Conservation (phyloP, 2,113 vertebrate genomes). For the Nesoenas mayeri region DNA sequence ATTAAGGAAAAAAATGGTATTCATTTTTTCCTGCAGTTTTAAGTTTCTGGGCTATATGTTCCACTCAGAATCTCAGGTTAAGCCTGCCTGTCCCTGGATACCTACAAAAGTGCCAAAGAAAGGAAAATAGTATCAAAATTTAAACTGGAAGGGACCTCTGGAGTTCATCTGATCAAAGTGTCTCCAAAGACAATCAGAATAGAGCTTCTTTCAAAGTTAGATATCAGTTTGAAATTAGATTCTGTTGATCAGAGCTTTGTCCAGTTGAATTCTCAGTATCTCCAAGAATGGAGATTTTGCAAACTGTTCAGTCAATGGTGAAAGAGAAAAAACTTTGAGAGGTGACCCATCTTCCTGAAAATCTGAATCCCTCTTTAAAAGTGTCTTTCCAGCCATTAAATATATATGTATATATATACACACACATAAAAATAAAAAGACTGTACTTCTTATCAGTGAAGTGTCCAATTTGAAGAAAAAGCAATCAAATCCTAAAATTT, state of each 20-base stretch:
- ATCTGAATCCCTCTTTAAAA: rapidly evolving
- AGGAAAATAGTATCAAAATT: neutral
- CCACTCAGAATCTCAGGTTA: neutral
- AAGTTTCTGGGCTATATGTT: neutral
- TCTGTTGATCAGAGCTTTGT: neutral
- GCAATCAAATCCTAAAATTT: neutral
- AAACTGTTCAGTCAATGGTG: neutral
- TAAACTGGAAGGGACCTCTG: neutral
- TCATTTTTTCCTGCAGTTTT: neutral
- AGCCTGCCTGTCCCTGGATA: neutral
- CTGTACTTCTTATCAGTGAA: neutral
- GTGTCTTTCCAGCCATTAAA: neutral
- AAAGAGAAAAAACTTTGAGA: neutral
- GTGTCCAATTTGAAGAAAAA: neutral
- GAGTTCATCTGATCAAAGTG: neutral
- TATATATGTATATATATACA: neutral
- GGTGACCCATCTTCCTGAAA: neutral
- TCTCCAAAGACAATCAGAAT: neutral
- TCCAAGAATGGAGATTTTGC: neutral
- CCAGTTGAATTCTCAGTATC: neutral
- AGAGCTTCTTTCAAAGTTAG: neutral
- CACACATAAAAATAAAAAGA: too few species aligned
- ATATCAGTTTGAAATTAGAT: neutral
- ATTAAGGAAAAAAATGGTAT: neutral
- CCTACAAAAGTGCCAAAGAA: neutral